These are phyloP conservation scores for Smittia aterrima DNA, from an alignment of 2,888 invertebrate genomes.

Conservation along the genomic window DNA sequence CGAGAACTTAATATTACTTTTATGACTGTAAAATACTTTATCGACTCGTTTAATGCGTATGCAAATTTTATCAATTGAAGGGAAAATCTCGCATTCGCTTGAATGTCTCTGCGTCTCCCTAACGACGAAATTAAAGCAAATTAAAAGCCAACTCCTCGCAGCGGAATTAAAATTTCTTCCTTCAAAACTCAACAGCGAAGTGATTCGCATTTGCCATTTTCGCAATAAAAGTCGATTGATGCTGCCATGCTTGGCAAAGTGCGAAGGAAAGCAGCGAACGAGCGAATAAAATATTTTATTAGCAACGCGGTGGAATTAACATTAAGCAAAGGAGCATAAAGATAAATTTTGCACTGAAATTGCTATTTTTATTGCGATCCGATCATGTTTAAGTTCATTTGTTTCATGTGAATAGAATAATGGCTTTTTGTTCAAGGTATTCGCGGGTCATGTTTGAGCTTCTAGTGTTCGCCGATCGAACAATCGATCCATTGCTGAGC, in stretches of 20 bases:
- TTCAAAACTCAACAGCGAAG: background rate
- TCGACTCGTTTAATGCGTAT: background rate
- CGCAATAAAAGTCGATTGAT: background rate
- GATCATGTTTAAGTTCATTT: constrained; percentile 9
- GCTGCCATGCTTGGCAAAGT: too few relatives aligned
- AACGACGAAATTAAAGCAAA: background rate
- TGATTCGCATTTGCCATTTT: background rate
- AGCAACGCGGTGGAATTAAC: background rate
- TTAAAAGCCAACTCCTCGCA: background rate
- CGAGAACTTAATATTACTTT: background rate
- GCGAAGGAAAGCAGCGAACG: too few relatives aligned
- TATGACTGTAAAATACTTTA: constrained; percentile 16
- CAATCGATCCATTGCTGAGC: background rate
- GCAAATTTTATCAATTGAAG: constrained; percentile 15
- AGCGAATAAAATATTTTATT: constrained; percentile 15
- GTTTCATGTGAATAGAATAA: background rate
- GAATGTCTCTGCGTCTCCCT: background rate
- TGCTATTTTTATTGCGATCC: constrained; percentile 1
- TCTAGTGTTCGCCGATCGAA: background rate
- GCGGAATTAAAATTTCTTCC: background rate
- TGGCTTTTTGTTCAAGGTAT: background rate
- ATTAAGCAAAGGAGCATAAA: background rate
- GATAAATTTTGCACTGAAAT: background rate
- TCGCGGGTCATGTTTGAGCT: background rate
- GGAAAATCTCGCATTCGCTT: background rate